These are phyloP conservation scores for Sphinx pinastri DNA, from an alignment of 2,888 invertebrate genomes.

Conservation along the genomic window DNA sequence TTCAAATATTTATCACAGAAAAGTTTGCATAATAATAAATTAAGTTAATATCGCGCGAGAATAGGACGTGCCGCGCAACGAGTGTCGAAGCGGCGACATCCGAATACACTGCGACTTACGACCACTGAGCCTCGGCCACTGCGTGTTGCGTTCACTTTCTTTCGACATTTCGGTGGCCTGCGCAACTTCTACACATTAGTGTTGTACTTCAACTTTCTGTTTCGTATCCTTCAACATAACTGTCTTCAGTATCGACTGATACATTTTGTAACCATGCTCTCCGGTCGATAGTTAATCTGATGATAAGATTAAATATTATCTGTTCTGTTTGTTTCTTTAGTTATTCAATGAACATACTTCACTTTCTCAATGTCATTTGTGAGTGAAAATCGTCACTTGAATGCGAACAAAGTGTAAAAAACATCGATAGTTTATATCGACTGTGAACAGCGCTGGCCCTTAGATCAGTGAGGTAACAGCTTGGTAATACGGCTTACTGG, in stretches of 20 bases:
- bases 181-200: constrained; percentile 57
- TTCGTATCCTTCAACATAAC: constrained; percentile 24
- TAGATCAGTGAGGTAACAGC: constrained; percentile 53
- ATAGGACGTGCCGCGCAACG: constrained; percentile 36
- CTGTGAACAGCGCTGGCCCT: constrained; percentile 36
- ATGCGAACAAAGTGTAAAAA: not conserved
- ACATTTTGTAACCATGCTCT: constrained; percentile 9
- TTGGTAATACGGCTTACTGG: constrained; percentile 38
- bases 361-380: not conserved
- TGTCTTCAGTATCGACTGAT: constrained; percentile 32
- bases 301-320: constrained; percentile 1
- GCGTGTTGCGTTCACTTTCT: constrained; percentile 75
- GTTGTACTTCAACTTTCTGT: constrained; percentile 35
- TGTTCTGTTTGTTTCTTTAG: not conserved
- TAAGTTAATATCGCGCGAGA: not conserved
- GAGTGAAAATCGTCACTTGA: not conserved
- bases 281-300: not conserved
- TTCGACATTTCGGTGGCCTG: constrained; percentile 71
- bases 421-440: constrained; percentile 24
- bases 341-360: not conserved
- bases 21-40: constrained; percentile 18
- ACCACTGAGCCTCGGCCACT: constrained; percentile 32
- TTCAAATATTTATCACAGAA: constrained; percentile 13
- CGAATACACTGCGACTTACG: constrained; percentile 49
- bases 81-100: constrained; percentile 45